Evolutionary conservation across 2,888 invertebrate species (phyloP).

Genomic region (Nymphalis c-album): DNA sequence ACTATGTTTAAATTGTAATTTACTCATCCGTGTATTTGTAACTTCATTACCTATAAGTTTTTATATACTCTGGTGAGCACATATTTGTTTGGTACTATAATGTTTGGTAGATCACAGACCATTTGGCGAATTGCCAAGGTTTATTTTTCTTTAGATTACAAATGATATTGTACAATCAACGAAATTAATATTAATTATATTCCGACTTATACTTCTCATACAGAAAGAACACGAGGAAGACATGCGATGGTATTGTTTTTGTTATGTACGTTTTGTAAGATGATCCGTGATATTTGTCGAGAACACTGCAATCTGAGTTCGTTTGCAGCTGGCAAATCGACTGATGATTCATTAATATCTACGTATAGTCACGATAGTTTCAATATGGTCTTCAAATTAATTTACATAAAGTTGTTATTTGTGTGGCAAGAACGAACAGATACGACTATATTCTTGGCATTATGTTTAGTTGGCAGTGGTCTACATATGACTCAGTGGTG

Average conservation of each 20-base stretch:
- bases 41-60: not conserved
- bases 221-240: slow-evolving; percentile 24
- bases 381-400: slow-evolving; percentile 42
- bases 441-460: slow-evolving; percentile 53
- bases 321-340: slow-evolving; percentile 65
- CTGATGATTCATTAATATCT: slow-evolving; percentile 65
- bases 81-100: slow-evolving; percentile 9
- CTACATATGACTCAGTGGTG: slow-evolving; percentile 67
- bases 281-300: slow-evolving; percentile 57
- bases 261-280: slow-evolving; percentile 55
- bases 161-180: not conserved
- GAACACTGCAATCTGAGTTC: slow-evolving; percentile 66
- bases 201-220: not conserved
- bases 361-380: slow-evolving; percentile 46
- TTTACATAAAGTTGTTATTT: slow-evolving; percentile 55
- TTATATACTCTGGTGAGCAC: not conserved
- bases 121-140: slow-evolving; percentile 34
- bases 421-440: slow-evolving; percentile 47
- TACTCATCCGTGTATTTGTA: too few species aligned
- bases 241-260: slow-evolving; percentile 42
- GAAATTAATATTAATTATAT: not conserved
- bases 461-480: slow-evolving; percentile 63
- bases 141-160: slow-evolving; percentile 12
- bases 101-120: slow-evolving; percentile 26
- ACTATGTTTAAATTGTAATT: too few species aligned